A percentile compares a stretch with the other conserved stretches of the same genome.
These are phyloP conservation scores for Micoletzkya japonica DNA, from an alignment of 2,888 invertebrate species.

Conservation along the genomic window DNA sequence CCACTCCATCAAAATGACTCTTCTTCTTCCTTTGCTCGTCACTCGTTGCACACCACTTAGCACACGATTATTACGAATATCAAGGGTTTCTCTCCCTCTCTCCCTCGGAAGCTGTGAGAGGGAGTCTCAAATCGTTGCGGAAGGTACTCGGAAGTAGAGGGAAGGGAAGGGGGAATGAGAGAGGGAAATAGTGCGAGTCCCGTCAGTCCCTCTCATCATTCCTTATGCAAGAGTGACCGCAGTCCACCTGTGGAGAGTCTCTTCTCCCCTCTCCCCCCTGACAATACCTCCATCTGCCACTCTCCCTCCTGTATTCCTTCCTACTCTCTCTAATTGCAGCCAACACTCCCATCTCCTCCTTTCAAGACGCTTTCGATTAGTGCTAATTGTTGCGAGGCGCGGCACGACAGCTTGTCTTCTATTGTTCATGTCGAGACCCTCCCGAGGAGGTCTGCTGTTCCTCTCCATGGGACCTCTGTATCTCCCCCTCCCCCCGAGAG, in stretches of 20 bases:
- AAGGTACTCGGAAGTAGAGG: too few species aligned
- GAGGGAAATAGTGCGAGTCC: too few species aligned
- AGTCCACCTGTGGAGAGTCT: constrained; percentile 20
- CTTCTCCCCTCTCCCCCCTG: neutral
- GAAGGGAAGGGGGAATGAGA: neutral
- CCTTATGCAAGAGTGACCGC: constrained; percentile 12
- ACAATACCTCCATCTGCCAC: neutral
- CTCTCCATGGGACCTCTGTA: too few species aligned
- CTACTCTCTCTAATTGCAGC: neutral
- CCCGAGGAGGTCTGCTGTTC: too few species aligned
- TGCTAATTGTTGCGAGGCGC: neutral
- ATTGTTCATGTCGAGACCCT: too few species aligned
- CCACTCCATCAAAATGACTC: constrained; percentile 27
- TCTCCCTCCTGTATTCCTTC: neutral
- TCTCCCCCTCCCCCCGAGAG: neutral
- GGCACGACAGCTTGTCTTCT: neutral
- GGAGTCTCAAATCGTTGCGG: too few species aligned
- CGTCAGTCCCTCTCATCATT: neutral
- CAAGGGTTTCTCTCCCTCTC: neutral
- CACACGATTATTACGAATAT: neutral
- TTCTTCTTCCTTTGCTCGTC: neutral
- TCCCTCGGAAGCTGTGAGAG: neutral
- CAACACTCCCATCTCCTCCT: constrained; percentile 2
- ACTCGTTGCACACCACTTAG: neutral
- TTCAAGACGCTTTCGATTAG: neutral